phyloP scores from a whole-genome alignment of 2,888 invertebrate species.

The Oasisia sp. region DNA sequence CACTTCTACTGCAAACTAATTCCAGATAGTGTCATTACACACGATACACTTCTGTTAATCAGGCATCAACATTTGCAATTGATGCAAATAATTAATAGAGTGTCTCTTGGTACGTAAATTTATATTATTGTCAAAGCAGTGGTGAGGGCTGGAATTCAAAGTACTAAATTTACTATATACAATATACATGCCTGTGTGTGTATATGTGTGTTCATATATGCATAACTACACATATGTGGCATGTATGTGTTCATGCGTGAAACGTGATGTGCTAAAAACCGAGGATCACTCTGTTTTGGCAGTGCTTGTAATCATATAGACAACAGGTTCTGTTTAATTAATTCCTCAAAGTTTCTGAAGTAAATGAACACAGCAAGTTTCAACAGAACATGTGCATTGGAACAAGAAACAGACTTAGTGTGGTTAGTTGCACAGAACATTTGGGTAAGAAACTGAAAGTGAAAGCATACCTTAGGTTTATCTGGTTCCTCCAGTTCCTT shows the following conservation, averaged over 20 bases:
- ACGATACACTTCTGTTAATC: background rate
- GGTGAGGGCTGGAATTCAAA: background rate
- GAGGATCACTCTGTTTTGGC: background rate
- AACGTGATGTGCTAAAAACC: background rate
- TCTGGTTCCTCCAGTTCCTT: background rate
- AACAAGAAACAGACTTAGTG: background rate
- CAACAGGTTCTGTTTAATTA: background rate
- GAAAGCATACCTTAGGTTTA: background rate
- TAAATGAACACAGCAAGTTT: background rate
- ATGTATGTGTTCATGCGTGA: background rate
- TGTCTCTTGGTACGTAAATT: background rate
- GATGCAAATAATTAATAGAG: background rate
- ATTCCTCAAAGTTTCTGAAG: background rate
- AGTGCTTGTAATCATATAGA: background rate
- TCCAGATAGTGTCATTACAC: background rate
- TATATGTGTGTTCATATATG: background rate
- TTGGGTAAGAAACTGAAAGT: background rate
- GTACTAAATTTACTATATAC: background rate
- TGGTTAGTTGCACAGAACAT: background rate
- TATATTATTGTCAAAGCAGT: background rate
- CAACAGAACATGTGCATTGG: background rate
- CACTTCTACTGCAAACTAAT: background rate
- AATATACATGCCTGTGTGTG: background rate
- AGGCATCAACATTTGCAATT: background rate
- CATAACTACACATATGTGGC: background rate